These are phyloP conservation scores for Diabrotica balteata DNA, from an alignment of 2,888 invertebrate genomes.

Conservation along the genomic window DNA sequence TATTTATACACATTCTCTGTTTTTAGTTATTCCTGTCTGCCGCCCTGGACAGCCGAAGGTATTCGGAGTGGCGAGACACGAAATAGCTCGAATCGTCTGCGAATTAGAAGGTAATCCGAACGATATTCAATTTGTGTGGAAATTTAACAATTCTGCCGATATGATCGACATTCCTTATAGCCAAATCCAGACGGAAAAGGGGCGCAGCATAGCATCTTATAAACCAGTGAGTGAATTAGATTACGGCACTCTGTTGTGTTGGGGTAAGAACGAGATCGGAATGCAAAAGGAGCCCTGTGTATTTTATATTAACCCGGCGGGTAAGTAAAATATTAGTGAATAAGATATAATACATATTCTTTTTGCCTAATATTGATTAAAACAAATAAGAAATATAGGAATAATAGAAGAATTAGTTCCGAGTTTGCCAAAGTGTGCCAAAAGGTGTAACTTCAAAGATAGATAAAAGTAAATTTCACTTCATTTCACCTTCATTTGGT, in stretches of 20 bases:
- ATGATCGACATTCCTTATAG: slow-evolving; percentile 72
- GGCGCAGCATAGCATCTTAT: slow-evolving; percentile 72
- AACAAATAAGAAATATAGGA: too few species aligned
- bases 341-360: too few species aligned
- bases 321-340: slow-evolving; percentile 54
- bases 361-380: too few species aligned
- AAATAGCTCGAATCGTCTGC: slow-evolving; percentile 73
- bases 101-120: slow-evolving; percentile 78
- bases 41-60: slow-evolving; percentile 72
- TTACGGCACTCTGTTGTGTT: slow-evolving; percentile 77
- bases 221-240: slow-evolving; percentile 77
- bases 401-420: too few species aligned
- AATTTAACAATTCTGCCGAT: slow-evolving; percentile 78
- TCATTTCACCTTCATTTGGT: too few species aligned
- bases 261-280: slow-evolving; percentile 77
- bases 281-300: slow-evolving; percentile 76
- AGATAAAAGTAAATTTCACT: too few species aligned
- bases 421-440: too few species aligned
- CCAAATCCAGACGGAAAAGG: slow-evolving; percentile 67
- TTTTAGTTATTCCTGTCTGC: slow-evolving; percentile 75
- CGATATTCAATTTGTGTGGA: slow-evolving; percentile 74
- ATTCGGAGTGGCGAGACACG: slow-evolving; percentile 77
- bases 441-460: too few species aligned
- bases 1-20: neutral
- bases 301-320: slow-evolving; percentile 77